Evolutionary conservation across 2,888 invertebrate genomes (phyloP).

Genomic region (Ichneumon xanthorius): DNA sequence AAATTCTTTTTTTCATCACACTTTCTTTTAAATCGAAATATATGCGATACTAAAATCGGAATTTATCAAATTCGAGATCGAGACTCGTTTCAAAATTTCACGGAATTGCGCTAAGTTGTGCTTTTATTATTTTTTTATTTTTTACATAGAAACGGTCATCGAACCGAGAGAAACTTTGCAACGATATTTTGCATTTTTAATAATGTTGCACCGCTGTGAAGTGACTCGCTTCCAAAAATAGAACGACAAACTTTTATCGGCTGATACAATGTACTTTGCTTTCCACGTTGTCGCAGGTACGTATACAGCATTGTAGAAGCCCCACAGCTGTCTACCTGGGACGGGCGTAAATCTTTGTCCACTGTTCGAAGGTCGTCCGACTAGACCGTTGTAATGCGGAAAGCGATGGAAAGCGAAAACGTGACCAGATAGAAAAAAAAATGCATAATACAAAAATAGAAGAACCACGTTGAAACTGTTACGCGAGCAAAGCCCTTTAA

Average conservation of each 20-base stretch:
- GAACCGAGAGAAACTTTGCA: background rate
- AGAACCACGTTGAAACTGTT: background rate
- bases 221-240: background rate
- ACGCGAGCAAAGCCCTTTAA: background rate
- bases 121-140: background rate
- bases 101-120: background rate
- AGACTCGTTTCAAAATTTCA: background rate
- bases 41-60: background rate
- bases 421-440: background rate
- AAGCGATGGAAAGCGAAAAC: slow-evolving; percentile 49
- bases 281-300: background rate
- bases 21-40: background rate
- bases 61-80: background rate
- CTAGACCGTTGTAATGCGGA: slow-evolving; percentile 39
- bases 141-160: background rate
- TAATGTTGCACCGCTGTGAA: background rate
- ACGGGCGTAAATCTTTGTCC: slow-evolving; percentile 56
- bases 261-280: background rate
- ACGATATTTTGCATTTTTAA: background rate
- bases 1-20: background rate
- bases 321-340: slow-evolving; percentile 64
- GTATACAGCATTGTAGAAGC: slow-evolving; percentile 21
- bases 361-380: slow-evolving; percentile 42
- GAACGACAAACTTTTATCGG: background rate
- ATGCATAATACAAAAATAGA: background rate